Conservation (phyloP, 2,888 invertebrate species). For the Himalopsyche anomala region DNA sequence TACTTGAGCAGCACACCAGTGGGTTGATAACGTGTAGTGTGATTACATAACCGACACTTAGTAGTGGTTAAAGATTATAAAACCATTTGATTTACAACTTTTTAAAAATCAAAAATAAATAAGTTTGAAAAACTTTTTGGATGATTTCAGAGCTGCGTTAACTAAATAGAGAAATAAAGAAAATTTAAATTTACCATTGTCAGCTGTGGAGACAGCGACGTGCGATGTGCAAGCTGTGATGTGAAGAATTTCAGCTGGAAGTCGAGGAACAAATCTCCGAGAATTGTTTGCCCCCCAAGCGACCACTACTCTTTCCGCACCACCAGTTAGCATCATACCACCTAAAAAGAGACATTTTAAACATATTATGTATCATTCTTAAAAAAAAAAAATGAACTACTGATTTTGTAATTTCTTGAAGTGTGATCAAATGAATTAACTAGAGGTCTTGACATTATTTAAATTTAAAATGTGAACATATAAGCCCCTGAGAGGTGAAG, state of each 20-base stretch:
- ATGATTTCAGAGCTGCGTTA: neutral
- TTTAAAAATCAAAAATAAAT: too few relatives aligned
- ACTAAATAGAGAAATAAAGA: neutral
- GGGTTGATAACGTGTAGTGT: too few relatives aligned
- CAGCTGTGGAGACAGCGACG: constrained; percentile 72
- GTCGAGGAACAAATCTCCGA: constrained; percentile 72
- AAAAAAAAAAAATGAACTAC: too few relatives aligned
- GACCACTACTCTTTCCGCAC: constrained; percentile 74
- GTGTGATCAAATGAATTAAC: too few relatives aligned
- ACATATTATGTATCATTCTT: neutral
- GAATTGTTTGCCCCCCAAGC: constrained; percentile 73
- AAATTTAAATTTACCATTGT: constrained; percentile 71
- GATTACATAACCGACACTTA: too few relatives aligned
- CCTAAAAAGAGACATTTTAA: constrained; percentile 68
- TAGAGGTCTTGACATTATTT: too few relatives aligned
- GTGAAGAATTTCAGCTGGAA: constrained; percentile 73
- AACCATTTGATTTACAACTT: too few relatives aligned
- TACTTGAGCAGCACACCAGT: too few relatives aligned
- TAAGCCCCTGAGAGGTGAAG: too few relatives aligned
- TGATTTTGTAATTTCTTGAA: too few relatives aligned
- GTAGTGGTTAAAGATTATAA: too few relatives aligned
- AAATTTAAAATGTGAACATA: too few relatives aligned
- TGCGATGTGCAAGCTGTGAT: constrained; percentile 71
- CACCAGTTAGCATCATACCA: constrained; percentile 73
- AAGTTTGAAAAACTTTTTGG: neutral